Evolutionary conservation across 2,113 vertebrate genomes (phyloP).

Genomic region (Chitala chitala): DNA sequence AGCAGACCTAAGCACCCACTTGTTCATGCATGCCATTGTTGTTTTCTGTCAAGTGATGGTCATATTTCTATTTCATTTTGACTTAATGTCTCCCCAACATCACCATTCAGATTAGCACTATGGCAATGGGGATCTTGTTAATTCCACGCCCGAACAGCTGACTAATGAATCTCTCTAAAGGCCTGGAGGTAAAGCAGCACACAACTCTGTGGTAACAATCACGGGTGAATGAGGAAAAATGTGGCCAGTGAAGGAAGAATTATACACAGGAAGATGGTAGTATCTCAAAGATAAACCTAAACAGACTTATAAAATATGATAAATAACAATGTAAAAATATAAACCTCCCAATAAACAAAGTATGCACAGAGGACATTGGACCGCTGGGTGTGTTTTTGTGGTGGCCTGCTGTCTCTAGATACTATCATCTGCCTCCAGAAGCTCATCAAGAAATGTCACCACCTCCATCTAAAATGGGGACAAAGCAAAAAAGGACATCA

Average conservation of each 20-base stretch:
- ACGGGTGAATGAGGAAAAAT: too few relatives aligned
- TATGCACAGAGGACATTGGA: not conserved
- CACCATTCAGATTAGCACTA: not conserved
- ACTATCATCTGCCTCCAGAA: slow-evolving; percentile 22
- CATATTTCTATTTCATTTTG: not conserved
- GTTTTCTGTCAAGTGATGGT: not conserved
- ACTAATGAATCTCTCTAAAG: too few relatives aligned
- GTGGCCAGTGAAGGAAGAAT: not conserved
- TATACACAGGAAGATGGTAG: too few relatives aligned
- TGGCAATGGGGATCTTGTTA: too few relatives aligned
- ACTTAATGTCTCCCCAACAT: not conserved
- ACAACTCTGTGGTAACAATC: too few relatives aligned
- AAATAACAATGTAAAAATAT: not conserved
- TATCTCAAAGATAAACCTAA: too few relatives aligned
- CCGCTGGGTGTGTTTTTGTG: not conserved
- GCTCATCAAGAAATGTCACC: slow-evolving; percentile 21
- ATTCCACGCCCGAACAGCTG: too few relatives aligned
- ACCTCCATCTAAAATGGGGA: slow-evolving; percentile 20
- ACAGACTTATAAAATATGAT: not conserved
- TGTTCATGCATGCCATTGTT: not conserved
- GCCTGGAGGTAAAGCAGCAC: too few relatives aligned
- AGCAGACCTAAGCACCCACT: not conserved
- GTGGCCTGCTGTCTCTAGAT: not conserved
- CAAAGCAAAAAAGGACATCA: slow-evolving; percentile 14
- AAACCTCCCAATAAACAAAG: not conserved